phyloP scores from a whole-genome alignment of 2,888 invertebrate species.

The Andrena chrysosceles region DNA sequence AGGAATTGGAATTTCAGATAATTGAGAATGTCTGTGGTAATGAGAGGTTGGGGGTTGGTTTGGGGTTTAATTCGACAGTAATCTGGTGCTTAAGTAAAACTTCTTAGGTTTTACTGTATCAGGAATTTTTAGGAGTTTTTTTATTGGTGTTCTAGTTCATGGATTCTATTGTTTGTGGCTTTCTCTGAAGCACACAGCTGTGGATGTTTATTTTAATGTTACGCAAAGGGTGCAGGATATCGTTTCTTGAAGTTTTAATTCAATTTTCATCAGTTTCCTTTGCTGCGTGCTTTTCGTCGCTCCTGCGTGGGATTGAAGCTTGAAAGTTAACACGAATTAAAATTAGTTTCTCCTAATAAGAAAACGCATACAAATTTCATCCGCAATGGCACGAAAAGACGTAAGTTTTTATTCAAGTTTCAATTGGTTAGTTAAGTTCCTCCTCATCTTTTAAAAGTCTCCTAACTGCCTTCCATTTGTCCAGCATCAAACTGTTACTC shows the following conservation, averaged over 20 bases:
- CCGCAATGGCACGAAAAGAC: not conserved
- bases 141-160: too few relatives aligned
- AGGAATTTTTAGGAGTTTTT: not conserved
- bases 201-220: too few relatives aligned
- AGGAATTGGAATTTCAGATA: not conserved
- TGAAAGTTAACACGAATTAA: not conserved
- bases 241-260: not conserved
- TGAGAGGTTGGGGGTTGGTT: not conserved
- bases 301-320: not conserved
- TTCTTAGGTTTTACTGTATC: not conserved
- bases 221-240: too few relatives aligned
- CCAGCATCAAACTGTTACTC: not conserved
- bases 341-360: not conserved
- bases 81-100: not conserved
- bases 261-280: not conserved
- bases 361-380: not conserved
- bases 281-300: not conserved
- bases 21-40: too few relatives aligned
- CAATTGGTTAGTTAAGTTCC: constrained; percentile 2
- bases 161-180: too few relatives aligned
- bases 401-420: constrained; percentile 2
- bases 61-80: not conserved
- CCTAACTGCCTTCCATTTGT: not conserved
- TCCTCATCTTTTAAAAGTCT: not conserved
- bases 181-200: too few relatives aligned